Percentiles rank a stretch among this genome's conserved stretches.
Evolutionary conservation across 2,888 invertebrate species (phyloP).

Genomic region (Cephus runcator): DNA sequence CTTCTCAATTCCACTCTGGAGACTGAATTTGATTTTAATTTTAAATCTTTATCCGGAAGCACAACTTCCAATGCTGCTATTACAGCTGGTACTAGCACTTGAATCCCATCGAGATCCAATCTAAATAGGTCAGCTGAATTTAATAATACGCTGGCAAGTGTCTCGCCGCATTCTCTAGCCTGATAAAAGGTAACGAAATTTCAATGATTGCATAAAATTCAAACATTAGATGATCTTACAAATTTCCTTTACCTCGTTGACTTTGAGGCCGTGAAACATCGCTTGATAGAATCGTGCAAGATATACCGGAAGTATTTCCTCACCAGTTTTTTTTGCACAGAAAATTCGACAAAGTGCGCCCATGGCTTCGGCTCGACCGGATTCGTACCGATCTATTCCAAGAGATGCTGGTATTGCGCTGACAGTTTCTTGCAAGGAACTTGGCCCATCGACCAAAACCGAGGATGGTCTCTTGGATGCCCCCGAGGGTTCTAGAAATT

Average conservation of each 20-base stretch:
- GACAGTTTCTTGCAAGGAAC: slow-evolving; percentile 72
- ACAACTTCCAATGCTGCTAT: slow-evolving; percentile 91
- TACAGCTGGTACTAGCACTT: slow-evolving; percentile 90
- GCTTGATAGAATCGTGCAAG: slow-evolving; percentile 94
- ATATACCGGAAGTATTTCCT: slow-evolving; percentile 92
- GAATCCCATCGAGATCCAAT: slow-evolving; percentile 91
- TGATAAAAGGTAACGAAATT: slow-evolving; percentile 30
- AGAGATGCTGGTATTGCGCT: slow-evolving; percentile 76
- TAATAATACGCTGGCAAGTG: slow-evolving; percentile 87
- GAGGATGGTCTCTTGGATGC: slow-evolving; percentile 74
- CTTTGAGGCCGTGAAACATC: slow-evolving; percentile 85
- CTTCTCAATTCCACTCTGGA: slow-evolving; percentile 85
- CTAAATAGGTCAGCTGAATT: slow-evolving; percentile 89
- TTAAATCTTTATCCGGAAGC: slow-evolving; percentile 85
- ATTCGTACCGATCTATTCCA: slow-evolving; percentile 82
- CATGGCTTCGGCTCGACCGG: slow-evolving; percentile 93
- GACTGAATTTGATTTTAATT: slow-evolving; percentile 76
- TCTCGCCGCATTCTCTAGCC: slow-evolving; percentile 76
- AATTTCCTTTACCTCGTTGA: slow-evolving; percentile 69
- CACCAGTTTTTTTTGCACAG: slow-evolving; percentile 94
- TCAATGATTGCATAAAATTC: background rate
- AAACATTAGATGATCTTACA: background rate
- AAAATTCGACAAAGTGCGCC: slow-evolving; percentile 96
- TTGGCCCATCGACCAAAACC: slow-evolving; percentile 74
- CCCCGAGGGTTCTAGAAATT: slow-evolving; percentile 54